Evolutionary conservation across 2,797 vertebrate genomes (phyloP), one percentile per base, ranked within the genome.

Genomic region (Hapalemur alaotrensis): DNA sequence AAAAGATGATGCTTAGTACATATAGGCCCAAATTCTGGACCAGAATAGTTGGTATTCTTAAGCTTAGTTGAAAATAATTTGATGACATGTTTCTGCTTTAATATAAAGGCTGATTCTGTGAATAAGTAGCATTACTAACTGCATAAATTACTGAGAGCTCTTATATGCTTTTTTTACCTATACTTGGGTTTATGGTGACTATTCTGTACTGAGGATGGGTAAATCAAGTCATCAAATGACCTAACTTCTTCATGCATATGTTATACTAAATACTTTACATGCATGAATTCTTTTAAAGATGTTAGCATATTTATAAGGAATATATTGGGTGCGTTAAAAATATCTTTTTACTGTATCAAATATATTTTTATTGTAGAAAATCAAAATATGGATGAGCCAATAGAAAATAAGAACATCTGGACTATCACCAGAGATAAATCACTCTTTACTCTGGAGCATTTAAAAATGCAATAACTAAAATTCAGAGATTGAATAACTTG

Each of bases 401-500:
- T 91, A 93, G 38, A 88, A 94, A 91, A 76, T 54, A 76, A 59
- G 32, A 76, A 73, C 28, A 93, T 89, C 22, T 83, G 22, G 81
- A 69, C 4, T 92, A 11, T 90, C 57, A 70, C 38, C 67, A 89
- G 80, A 97, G 67, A 32, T 85, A 72, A 38, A 67, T 57, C 41
- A 73, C 5, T 94, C 15, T 86, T 95, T 78, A 73, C 25, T 90
- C 14, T n/a, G 90, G 83, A 41, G 38, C 35, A 88, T 67, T 86
- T 80, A 80, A 89, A 92, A 73, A 52, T 61, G 18, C 46, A 43
- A 35, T 89, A 89, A 90, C 67, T 89, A 50, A 94, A 91, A 70
- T 92, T 83, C 43, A 91, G 43, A 93, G 30, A 90, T 85, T 41
- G 14, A 92, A 81, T 94, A 81, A 92, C 20, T 76, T 92, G 52